Base-by-base conservation (phyloP, 2,113 vertebrate species). In the Callopanchax toddi region DNA sequence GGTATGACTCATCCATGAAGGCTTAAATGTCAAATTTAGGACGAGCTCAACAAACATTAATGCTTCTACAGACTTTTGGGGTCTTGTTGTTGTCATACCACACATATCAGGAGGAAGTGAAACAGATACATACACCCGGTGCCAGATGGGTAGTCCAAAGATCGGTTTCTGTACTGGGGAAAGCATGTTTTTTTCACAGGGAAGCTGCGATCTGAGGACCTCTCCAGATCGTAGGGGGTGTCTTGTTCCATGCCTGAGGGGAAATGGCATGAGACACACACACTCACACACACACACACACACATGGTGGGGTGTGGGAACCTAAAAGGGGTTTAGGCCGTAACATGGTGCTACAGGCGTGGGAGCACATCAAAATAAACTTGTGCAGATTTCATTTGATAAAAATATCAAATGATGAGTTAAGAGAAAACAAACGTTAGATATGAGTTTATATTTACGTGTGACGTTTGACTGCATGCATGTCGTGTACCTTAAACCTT, bases 131-230 rank as follows among this genome's bases (percentile, higher is more conserved):
- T 81, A 83, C 85, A 89, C 69, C 76, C 63, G 65, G 76, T 80
- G 62, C 81, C 90, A 68, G 86, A 82, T 66, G 88, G 84, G 74
- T 60, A 89, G 74, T 92, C 90, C 91, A 92, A 60, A 74, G 90
- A 93, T 81, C 86, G 86, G 86, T 90, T 90, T 90, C 89, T 90
- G 81, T 89, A 85, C 67, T 89, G 88, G 56, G 91, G 90, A 69
- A 90, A 86, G 86, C 78, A 71, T 74, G 88, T 74, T 68, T 91
- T 91, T 88, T 88, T 93, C 90, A 91, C 79, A 63, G 85, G 86
- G 82, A 87, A 80, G 83, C 87, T 91, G 82, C 66, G 82, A 88
- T 92, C 88, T 82, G 89, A 90, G 71, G 89, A 76, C 82, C 86
- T 89, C 74, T 92, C 89, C 85, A 87, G 87, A 89, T 90, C 86